These are phyloP conservation scores for Seira musarum DNA, from an alignment of 2,888 invertebrate genomes.

Conservation along the genomic window DNA sequence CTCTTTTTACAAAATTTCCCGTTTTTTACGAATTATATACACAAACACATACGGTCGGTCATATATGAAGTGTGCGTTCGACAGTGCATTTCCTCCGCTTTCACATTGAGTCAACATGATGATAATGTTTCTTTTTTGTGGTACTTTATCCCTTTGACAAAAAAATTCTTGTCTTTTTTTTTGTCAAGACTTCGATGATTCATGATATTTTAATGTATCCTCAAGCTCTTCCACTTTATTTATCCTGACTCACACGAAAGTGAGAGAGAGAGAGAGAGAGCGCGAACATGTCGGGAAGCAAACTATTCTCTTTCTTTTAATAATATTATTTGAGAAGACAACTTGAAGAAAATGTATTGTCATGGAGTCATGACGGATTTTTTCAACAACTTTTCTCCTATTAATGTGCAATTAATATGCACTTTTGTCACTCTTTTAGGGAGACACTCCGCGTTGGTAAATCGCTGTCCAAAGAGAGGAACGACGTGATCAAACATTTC, in stretches of 20 bases:
- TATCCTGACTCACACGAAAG: not conserved
- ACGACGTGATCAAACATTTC: conserved; percentile 70
- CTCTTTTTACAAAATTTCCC: not conserved
- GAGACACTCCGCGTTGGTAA: conserved; percentile 71
- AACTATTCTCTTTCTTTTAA: too few species aligned
- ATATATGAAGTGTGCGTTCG: not conserved
- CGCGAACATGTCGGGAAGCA: not conserved
- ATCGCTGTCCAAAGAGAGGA: conserved; percentile 71
- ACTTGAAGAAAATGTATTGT: not conserved
- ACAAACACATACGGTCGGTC: not conserved
- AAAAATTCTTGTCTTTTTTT: conserved; percentile 4
- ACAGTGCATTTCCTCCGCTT: conserved; percentile 1
- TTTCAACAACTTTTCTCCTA: not conserved
- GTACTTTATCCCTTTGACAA: not conserved
- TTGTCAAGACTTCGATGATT: conserved; percentile 53
- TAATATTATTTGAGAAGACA: too few species aligned
- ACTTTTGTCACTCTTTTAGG: conserved; percentile 62
- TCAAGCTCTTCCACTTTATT: conserved; percentile 37
- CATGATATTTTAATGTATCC: conserved; percentile 59
- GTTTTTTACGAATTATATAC: too few species aligned
- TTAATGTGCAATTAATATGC: conserved; percentile 14
- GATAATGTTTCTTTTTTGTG: conserved; percentile 13
- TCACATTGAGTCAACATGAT: not conserved
- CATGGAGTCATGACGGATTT: not conserved
- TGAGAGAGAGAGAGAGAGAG: not conserved